Conservation (phyloP, 2,113 vertebrate species). For the Cricetomys ansorgei region DNA sequence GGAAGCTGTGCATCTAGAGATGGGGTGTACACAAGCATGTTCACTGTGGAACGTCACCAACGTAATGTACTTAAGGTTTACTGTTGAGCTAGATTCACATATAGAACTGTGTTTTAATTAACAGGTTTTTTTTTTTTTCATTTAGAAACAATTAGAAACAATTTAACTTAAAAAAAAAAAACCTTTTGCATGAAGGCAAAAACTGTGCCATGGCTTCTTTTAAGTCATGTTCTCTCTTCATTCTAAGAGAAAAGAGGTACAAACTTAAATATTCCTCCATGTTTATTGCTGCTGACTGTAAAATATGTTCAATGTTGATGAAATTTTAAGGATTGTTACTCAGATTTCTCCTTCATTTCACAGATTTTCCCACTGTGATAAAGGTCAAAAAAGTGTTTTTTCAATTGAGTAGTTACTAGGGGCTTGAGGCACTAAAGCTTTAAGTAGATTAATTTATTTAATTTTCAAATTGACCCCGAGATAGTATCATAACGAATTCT, state of each 20-base stretch:
- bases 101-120: not conserved
- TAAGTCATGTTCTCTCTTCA: not conserved
- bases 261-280: not conserved
- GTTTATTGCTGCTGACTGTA: not conserved
- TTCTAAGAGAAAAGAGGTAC: not conserved
- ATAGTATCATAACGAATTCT: not conserved
- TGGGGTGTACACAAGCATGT: not conserved
- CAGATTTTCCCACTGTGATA: not conserved
- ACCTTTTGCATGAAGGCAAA: not conserved
- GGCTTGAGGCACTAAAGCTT: not conserved
- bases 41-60: not conserved
- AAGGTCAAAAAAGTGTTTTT: not conserved
- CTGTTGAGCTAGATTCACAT: not conserved
- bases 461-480: not conserved
- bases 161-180: not conserved
- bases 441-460: not conserved
- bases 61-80: not conserved
- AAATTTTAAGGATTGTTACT: not conserved
- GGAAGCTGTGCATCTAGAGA: not conserved
- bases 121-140: not conserved
- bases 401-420: not conserved
- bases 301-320: not conserved
- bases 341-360: not conserved
- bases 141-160: not conserved
- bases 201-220: not conserved